Evolutionary conservation across 2,888 invertebrate species (phyloP), one percentile per base, ranked within the genome.

Genomic region (Periphyllus acericola): DNA sequence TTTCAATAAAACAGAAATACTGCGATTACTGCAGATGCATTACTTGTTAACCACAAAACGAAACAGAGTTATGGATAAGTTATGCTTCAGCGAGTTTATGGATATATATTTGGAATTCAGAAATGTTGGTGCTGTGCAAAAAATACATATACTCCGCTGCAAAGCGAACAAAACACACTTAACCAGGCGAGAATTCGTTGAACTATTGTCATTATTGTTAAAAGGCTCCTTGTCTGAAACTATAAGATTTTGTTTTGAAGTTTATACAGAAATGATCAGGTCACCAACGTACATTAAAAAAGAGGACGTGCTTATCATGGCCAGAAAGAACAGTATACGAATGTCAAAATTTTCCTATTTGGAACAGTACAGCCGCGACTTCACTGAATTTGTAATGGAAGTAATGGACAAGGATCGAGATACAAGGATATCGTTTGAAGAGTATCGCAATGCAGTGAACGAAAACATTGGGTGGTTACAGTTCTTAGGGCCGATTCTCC

Each of bases 361-460:
- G 46, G 78, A 85, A 14, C 46, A 85, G 46, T 46, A 66, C 76
- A 60, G 78, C 4, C 55, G 40, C 6, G 25, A 78, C 5, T 85
- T 78, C 9, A 68, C 78, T 0, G 68, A 66, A 2, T 46, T 46
- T 11, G 32, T 85, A 0, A 85, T 78, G 78, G 19, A 21, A 1
- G 25, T 68, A n/a, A 19, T 85, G n/a, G 78, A 78, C 68, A 68
- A 66, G 29, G 85, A 85, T 25, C 85, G 76, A 1, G 85, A 85
- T 4, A 68, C 52, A 8, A 55, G 68, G 0, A 78, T 78, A 29
- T 78, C 85, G 36, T 17, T 36, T 0, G 78, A 78, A 1, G 78
- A 78, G 6, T 85, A 85, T n/a, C 76, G 76, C 0, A 78, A 40
- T 0, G 6, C 85, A 1, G 85, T 85, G 6, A 32, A 46, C 32